A percentile compares a stretch with the other conserved stretches of the same genome.
These are phyloP conservation scores for Nerophis lumbriciformis DNA, from an alignment of 2,113 vertebrate genomes.

Conservation along the genomic window DNA sequence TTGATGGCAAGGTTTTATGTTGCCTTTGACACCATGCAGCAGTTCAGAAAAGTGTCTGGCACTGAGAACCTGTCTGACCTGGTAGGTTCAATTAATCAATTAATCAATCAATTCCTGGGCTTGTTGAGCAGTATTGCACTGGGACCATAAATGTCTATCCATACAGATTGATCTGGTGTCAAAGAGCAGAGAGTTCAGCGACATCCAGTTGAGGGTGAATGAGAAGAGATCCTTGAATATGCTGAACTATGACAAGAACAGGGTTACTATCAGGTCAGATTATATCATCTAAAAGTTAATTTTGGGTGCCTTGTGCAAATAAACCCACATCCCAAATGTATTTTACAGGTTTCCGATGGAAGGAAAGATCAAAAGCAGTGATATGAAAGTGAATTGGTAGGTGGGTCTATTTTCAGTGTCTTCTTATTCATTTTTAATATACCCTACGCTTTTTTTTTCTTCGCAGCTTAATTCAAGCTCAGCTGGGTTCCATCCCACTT, in stretches of 20 bases:
- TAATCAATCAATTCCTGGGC: background rate
- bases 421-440: background rate
- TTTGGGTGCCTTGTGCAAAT: background rate
- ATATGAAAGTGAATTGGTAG: conserved; percentile 99
- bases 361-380: conserved; percentile 91
- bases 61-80: conserved; percentile 84
- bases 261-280: conserved; percentile 84
- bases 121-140: background rate
- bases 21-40: conserved; percentile 91
- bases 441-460: background rate
- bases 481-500: conserved; percentile 86
- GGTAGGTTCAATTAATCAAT: conserved; percentile 65
- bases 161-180: conserved; percentile 84
- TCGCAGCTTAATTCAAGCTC: conserved; percentile 92
- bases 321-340: conserved; percentile 8
- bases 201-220: conserved; percentile 85
- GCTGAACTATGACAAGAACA: conserved; percentile 89
- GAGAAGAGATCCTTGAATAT: conserved; percentile 88
- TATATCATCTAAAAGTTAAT: background rate
- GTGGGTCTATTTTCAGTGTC: conserved; percentile 12
- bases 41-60: conserved; percentile 80
- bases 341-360: conserved; percentile 85
- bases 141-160: conserved; percentile 1
- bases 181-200: conserved; percentile 83
- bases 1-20: conserved; percentile 93